Conservation (phyloP, 2,888 invertebrate genomes). For the Apotomis turbidana region DNA sequence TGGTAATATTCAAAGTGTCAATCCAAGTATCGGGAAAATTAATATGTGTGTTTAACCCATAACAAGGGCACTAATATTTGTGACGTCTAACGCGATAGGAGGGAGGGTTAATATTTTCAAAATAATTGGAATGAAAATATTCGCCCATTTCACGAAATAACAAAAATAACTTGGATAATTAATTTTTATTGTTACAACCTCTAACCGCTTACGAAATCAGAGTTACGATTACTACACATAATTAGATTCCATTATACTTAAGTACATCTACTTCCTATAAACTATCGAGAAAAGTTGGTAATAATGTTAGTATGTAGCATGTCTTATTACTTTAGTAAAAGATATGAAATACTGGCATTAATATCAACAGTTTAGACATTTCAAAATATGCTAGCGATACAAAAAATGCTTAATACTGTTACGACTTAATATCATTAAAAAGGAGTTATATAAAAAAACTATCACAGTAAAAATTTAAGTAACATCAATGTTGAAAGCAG, state of each 20-base stretch:
- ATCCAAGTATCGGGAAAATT: conserved; percentile 67
- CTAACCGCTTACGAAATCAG: conserved; percentile 59
- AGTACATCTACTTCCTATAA: conserved; percentile 25
- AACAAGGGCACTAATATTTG: conserved; percentile 62
- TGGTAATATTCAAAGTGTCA: conserved; percentile 80
- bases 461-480: conserved; percentile 71
- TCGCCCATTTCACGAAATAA: conserved; percentile 62
- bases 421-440: conserved; percentile 53
- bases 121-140: conserved; percentile 48
- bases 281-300: neutral
- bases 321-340: conserved; percentile 10
- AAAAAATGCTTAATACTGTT: conserved; percentile 63
- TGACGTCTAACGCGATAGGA: conserved; percentile 57
- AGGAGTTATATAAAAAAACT: conserved; percentile 51
- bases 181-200: conserved; percentile 60
- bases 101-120: conserved; percentile 53
- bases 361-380: neutral
- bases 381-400: conserved; percentile 57
- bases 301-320: neutral
- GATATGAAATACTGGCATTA: conserved; percentile 14
- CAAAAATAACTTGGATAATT: conserved; percentile 61
- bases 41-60: conserved; percentile 69
- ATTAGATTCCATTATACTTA: conserved; percentile 37
- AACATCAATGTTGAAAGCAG: conserved; percentile 43
- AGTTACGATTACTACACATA: conserved; percentile 44